Evolutionary conservation across 2,888 invertebrate genomes (phyloP).

Genomic region (Aradus depressus): DNA sequence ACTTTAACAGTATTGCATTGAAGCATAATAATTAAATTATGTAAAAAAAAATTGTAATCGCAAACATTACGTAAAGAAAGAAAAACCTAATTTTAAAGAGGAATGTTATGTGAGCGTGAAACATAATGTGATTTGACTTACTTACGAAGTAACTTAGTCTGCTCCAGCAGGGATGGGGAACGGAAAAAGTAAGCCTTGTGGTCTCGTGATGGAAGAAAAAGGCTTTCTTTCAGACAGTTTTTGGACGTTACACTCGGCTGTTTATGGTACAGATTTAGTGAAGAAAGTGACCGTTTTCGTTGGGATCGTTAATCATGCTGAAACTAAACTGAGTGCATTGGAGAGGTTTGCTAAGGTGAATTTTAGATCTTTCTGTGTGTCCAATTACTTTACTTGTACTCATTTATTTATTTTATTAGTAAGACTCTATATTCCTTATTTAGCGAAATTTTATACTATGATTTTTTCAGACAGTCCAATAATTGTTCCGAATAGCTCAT

Average conservation of each 20-base stretch:
- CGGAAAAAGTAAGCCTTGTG: conserved; percentile 56
- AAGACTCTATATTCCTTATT: no score
- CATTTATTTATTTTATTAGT: no score
- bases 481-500: no score
- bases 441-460: conserved; percentile 5
- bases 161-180: conserved; percentile 53
- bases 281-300: conserved; percentile 62
- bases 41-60: no score
- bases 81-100: no score
- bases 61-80: no score
- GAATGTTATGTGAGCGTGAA: conserved; percentile 8
- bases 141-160: not conserved
- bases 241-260: conserved; percentile 59
- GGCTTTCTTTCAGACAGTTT: conserved; percentile 66
- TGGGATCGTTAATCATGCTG: conserved; percentile 41
- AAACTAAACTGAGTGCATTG: conserved; percentile 47
- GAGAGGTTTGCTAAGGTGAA: conserved; percentile 66
- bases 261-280: conserved; percentile 46
- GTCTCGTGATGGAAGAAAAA: conserved; percentile 62
- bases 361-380: conserved; percentile 9
- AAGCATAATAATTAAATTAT: no score
- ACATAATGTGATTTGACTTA: not conserved
- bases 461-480: not conserved
- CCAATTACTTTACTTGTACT: not conserved
- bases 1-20: no score